phyloP scores from a whole-genome alignment of 2,888 invertebrate genomes.

The Taphrorychus bicolor region DNA sequence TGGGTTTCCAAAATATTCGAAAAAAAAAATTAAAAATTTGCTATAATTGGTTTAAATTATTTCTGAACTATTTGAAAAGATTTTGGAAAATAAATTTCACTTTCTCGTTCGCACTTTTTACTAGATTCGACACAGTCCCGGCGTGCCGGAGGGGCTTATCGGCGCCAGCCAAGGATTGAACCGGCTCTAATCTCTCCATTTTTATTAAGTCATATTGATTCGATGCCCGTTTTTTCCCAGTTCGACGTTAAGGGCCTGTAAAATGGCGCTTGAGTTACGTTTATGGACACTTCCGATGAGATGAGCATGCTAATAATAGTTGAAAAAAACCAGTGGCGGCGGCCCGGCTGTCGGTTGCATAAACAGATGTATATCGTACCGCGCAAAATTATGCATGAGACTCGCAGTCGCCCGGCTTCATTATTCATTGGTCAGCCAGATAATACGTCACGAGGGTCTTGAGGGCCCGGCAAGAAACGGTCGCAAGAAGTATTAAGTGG shows the following conservation, averaged over 20 bases:
- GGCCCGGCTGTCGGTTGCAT: not conserved
- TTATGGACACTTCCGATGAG: conserved; percentile 20
- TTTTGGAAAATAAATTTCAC: no score
- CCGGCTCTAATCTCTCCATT: conserved; percentile 34
- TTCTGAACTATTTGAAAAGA: no score
- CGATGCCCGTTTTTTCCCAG: conserved; percentile 24
- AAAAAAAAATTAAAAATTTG: no score
- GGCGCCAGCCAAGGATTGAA: conserved; percentile 36
- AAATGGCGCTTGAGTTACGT: conserved; percentile 19
- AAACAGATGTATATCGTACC: not conserved
- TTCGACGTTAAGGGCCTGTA: conserved; percentile 21
- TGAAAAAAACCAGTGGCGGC: conserved; percentile 9
- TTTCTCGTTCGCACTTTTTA: no score
- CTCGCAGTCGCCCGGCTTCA: conserved; percentile 18
- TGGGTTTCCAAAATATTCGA: no score
- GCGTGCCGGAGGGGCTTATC: conserved; percentile 40
- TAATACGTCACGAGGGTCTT: conserved; percentile 3
- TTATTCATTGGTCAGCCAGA: conserved; percentile 28
- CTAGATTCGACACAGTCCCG: conserved; percentile 52
- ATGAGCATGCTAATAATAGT: conserved; percentile 25
- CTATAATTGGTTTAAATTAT: no score
- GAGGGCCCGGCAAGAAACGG: not conserved
- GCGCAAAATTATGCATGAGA: conserved; percentile 13
- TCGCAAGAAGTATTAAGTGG: conserved; percentile 19
- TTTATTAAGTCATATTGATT: conserved; percentile 43